Base-by-base conservation (phyloP, 2,888 invertebrate genomes). In the Pollenia griseotomentosa region DNA sequence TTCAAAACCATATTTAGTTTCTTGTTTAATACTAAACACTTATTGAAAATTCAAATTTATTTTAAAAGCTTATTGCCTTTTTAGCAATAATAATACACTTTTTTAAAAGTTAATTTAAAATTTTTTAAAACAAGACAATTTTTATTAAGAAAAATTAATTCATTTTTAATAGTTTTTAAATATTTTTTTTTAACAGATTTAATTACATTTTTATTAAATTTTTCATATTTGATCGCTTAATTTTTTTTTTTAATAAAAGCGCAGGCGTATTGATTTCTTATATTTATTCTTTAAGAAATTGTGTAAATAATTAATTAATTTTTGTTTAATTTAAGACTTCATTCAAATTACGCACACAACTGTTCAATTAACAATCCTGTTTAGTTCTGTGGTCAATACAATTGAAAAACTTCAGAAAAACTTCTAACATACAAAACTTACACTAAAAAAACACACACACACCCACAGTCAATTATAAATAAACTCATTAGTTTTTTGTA, bases 1-100 rank as follows among this genome's bases (percentile, higher is more conserved):
- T 91, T 90, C 85, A 88, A 88, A 83, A 86, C 48, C 88, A 89
- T 88, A 66, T 88, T 88, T 88, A 88, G 63, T 84, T 86, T 77
- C 61, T 44, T 73, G 33, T 66, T 78, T 33, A 65, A 44, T 48
- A 66, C 70, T 73, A 33, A 55, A 57, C 33, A 65, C 12, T 73
- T 46, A 16, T 73, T 46, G 33, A 55, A 63, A 71, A 7, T 19
- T 4, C 7, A 19, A 48, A 48, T 9, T 57, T 33, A 8, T 4
- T 46, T 63, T 40, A 1, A 53, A 75, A 48, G n/a, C 12, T 51
- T 63, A n/a, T 53, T 19, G 46, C 14, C 71, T 14, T 16, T 66
- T 66, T 23, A 9, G 23, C 1, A n/a, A 23, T 33, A 33, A 33
- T 6, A 33, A 23, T 33, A n/a, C 46, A 14, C 1, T 66, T 66